Evolutionary conservation across 2,888 invertebrate genomes (phyloP).

Genomic region (Ellobium chinense): DNA sequence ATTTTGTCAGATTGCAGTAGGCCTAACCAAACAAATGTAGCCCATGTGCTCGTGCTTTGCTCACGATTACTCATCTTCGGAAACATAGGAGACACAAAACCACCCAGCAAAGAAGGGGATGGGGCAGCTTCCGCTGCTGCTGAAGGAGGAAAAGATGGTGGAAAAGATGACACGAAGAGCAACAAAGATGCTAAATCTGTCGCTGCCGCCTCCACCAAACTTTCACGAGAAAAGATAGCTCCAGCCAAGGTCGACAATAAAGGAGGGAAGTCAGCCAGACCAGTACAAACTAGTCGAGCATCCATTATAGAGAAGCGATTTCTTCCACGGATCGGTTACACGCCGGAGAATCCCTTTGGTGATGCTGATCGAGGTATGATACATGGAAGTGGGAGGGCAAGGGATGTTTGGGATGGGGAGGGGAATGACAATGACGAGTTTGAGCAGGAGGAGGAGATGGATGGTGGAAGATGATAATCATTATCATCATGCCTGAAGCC

Average conservation of each 20-base stretch:
- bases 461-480: no score
- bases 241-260: background rate
- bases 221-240: background rate
- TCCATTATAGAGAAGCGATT: background rate
- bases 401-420: background rate
- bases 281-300: background rate
- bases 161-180: no score
- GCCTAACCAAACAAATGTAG: no score
- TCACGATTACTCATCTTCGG: no score
- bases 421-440: background rate
- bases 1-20: no score
- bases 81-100: background rate
- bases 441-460: background rate
- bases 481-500: no score
- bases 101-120: background rate
- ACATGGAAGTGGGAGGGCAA: background rate
- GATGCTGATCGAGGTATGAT: no score
- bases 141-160: background rate
- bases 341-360: background rate
- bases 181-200: no score
- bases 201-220: background rate
- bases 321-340: conserved; percentile 14
- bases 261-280: background rate
- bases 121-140: background rate
- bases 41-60: no score